Percentiles rank a stretch among this genome's conserved stretches.
These are phyloP conservation scores for Alexandromys fortis DNA, from an alignment of 2,113 vertebrate species.

Conservation along the genomic window DNA sequence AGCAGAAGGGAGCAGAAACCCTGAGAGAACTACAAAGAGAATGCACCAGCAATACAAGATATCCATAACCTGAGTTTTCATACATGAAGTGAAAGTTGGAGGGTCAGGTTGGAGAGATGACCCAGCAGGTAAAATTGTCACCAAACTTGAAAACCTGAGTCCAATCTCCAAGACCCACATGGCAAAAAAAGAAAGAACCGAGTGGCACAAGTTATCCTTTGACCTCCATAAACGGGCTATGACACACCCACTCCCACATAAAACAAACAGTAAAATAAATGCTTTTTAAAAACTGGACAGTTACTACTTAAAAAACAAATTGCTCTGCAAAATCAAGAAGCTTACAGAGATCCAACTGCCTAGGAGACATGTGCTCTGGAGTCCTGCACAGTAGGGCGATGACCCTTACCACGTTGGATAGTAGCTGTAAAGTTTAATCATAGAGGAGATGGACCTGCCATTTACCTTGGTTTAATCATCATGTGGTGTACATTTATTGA, in stretches of 20 bases:
- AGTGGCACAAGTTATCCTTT: neutral
- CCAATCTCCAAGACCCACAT: neutral
- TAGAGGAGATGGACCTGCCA: neutral
- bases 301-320: neutral
- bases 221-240: neutral
- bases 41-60: neutral
- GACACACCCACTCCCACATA: neutral
- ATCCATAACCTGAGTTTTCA: neutral
- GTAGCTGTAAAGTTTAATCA: neutral
- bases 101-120: neutral
- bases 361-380: neutral
- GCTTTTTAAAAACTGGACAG: neutral
- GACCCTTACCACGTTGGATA: neutral
- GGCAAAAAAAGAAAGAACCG: neutral
- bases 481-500: neutral
- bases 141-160: neutral
- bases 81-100: neutral
- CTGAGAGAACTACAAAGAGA: neutral
- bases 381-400: neutral
- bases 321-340: neutral
- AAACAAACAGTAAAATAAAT: neutral
- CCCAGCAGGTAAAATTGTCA: too few relatives aligned
- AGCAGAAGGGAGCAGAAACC: neutral
- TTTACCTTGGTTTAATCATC: neutral
- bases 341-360: neutral